Evolutionary conservation across 2,113 vertebrate genomes (phyloP), one percentile per base, ranked within the genome.

Genomic region (Origma solitaria): DNA sequence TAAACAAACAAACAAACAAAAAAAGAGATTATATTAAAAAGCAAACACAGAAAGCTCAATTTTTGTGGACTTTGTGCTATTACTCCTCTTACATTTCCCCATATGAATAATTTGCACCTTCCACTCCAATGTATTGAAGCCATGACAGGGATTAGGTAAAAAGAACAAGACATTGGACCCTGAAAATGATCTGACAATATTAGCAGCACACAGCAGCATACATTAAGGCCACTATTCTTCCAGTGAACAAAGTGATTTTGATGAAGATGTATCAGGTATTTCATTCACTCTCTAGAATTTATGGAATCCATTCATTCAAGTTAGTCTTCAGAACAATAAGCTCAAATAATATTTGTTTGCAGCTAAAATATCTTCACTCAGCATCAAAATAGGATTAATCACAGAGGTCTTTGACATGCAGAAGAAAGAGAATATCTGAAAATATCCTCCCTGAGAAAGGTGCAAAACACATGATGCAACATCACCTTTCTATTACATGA

Each of bases 321-420:
- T 71, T 65, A 83, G 47, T 42, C 44, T 84, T 73, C 38, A 87
- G 76, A 83, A 91, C 25, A 88, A 37, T 51, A 88, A 83, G 7
- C 23, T 86, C 27, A 91, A 77, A 45, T 56, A 73, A 54, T 49
- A 84, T 66, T 62, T 78, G 27, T 84, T 90, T 79, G 33, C 38
- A 64, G 44, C 49, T 87, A 56, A 81, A 87, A 78, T 40, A 78
- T 3, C 24, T 22, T 86, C 15, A 76, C 49, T 87, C 70, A 68
- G 8, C 15, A 57, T 12, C 10, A 58, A 84, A 83, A 4, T 7
- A 56, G 19, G 35, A 79, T 81, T 35, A 89, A 62, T 89, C 44
- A 73, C 31, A 75, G 20, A 23, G 4, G 6, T 33, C 25, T 86
- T 76, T 37, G 77, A 17, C 24, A 19, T 20, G n/a, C 19, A 54